These are phyloP conservation scores for Protonibea diacanthus DNA, from an alignment of 2,797 vertebrate genomes.

Conservation along the genomic window DNA sequence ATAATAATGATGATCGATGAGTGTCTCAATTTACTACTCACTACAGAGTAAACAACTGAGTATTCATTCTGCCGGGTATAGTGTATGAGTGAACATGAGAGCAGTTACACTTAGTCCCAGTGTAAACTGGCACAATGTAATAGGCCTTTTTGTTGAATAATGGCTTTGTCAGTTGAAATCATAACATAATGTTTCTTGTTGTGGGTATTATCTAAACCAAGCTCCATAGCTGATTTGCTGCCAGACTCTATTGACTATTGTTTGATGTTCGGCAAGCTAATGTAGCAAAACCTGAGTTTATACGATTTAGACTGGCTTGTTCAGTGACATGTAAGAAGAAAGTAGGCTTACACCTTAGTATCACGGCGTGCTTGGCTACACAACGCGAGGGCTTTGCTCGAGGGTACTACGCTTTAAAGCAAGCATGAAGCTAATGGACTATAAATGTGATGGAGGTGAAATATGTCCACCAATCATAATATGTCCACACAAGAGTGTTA, in stretches of 20 bases:
- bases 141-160: constrained; percentile 37
- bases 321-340: constrained; percentile 14
- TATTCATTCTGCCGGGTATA: constrained; percentile 3
- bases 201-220: constrained; percentile 41
- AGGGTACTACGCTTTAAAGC: neutral
- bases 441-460: constrained; percentile 23
- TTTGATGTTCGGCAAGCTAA: constrained; percentile 42
- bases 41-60: neutral
- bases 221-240: constrained; percentile 28
- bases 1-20: constrained; percentile 6
- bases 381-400: neutral
- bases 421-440: constrained; percentile 12
- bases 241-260: constrained; percentile 38
- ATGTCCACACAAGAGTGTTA: neutral
- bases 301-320: constrained; percentile 20
- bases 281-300: constrained; percentile 25
- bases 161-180: constrained; percentile 37
- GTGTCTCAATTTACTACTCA: neutral
- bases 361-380: constrained; percentile 12
- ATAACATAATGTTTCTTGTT: constrained; percentile 33
- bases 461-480: constrained; percentile 26
- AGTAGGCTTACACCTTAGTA: neutral
- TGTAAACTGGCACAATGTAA: constrained; percentile 35
- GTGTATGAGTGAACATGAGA: constrained; percentile 25
- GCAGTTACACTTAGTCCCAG: constrained; percentile 24